These are phyloP conservation scores for Myotis planiceps DNA, from an alignment of 2,797 vertebrate species.

Conservation along the genomic window DNA sequence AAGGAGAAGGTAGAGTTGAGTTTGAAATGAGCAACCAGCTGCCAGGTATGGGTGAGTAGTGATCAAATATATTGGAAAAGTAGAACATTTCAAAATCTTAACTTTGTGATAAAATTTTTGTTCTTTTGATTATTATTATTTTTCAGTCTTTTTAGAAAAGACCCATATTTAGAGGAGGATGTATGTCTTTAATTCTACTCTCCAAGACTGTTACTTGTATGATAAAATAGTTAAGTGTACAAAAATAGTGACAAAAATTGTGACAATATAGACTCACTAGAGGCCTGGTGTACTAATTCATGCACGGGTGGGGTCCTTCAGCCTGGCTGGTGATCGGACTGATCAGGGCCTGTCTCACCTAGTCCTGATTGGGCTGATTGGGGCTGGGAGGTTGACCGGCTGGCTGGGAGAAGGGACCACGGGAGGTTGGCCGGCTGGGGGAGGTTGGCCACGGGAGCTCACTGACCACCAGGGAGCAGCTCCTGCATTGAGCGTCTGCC, in stretches of 20 bases:
- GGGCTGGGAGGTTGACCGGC: no score
- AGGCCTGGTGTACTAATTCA: background rate
- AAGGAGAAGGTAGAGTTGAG: background rate
- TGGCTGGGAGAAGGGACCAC: no score
- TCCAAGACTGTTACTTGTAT: background rate
- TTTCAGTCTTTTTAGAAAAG: slow-evolving; percentile 15
- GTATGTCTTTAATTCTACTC: background rate
- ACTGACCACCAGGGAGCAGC: no score
- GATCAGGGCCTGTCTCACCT: no score
- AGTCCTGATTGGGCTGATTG: no score
- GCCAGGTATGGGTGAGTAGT: background rate
- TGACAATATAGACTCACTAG: background rate
- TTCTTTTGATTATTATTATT: background rate
- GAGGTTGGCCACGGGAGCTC: no score
- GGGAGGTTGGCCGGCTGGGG: no score
- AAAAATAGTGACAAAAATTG: background rate
- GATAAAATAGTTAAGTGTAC: background rate
- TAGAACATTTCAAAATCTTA: background rate
- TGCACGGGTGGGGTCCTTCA: no score
- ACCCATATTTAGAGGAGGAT: background rate
- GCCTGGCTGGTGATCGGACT: no score
- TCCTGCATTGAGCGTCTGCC: no score
- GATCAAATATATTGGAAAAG: background rate
- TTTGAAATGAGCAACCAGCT: background rate
- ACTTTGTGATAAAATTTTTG: background rate